Percentiles rank a stretch among this genome's conserved stretches.
Conservation (phyloP, 2,797 vertebrate species). For the Esox lucius region DNA sequence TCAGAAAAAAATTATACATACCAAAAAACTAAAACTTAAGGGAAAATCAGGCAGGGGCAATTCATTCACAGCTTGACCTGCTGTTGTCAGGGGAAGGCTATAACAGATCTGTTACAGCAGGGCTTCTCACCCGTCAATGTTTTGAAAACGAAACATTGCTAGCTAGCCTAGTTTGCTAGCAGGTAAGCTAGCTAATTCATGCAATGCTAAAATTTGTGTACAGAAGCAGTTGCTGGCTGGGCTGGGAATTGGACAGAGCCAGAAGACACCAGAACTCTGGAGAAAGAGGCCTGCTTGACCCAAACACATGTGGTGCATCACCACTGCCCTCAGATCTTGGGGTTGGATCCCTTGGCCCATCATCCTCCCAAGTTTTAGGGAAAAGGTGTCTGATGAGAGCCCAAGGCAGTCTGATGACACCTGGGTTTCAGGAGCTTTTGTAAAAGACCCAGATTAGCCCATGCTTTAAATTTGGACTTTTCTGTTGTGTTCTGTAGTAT, state of each 20-base stretch:
- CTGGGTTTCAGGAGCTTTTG: constrained; percentile 46
- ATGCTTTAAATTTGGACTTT: constrained; percentile 61
- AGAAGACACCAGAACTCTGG: background rate
- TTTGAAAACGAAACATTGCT: too few relatives aligned
- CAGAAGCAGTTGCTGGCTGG: constrained; percentile 36
- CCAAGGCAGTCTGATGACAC: constrained; percentile 22
- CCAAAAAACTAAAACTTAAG: too few relatives aligned
- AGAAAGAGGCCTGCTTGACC: background rate
- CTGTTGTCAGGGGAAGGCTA: too few relatives aligned
- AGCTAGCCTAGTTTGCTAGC: too few relatives aligned
- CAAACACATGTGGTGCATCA: background rate
- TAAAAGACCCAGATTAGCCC: constrained; percentile 33
- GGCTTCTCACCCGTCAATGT: too few relatives aligned
- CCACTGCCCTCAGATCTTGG: too few relatives aligned
- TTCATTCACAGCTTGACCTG: too few relatives aligned
- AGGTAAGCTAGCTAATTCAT: too few relatives aligned
- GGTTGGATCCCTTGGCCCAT: background rate
- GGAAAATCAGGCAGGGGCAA: too few relatives aligned
- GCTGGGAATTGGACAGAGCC: constrained; percentile 1
- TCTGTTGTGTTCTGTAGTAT: constrained; percentile 38
- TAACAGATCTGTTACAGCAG: too few relatives aligned
- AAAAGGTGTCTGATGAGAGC: background rate
- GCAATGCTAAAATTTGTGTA: too few relatives aligned
- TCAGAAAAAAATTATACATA: too few relatives aligned
- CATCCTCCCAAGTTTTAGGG: background rate